phyloP scores from a whole-genome alignment of 2,797 vertebrate genomes.

The Danionella dracula region DNA sequence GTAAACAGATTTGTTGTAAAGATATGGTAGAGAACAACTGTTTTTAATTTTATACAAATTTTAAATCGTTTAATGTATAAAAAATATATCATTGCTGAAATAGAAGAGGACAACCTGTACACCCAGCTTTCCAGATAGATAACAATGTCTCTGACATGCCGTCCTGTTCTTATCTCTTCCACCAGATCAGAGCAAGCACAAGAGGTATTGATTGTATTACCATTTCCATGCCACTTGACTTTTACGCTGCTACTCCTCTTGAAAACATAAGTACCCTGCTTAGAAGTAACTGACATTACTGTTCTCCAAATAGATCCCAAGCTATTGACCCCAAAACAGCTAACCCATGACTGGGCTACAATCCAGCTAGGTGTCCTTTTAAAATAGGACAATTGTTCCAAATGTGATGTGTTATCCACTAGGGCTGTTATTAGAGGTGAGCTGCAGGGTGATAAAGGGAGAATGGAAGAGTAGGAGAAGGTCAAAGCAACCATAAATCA shows the following conservation, averaged over 20 bases:
- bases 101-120: slow-evolving; percentile 28
- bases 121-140: neutral
- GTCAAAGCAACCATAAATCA: slow-evolving; percentile 44
- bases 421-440: slow-evolving; percentile 32
- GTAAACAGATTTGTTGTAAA: too few species aligned
- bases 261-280: neutral
- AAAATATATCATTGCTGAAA: too few species aligned
- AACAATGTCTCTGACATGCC: neutral
- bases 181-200: neutral
- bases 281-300: neutral
- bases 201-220: slow-evolving; percentile 21
- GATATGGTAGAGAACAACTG: too few species aligned
- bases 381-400: slow-evolving; percentile 4
- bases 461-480: slow-evolving; percentile 20
- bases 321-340: neutral
- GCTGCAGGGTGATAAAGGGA: slow-evolving; percentile 37
- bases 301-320: neutral
- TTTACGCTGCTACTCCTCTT: neutral
- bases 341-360: neutral
- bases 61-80: too few species aligned
- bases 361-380: neutral
- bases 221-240: neutral
- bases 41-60: too few species aligned
- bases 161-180: neutral
- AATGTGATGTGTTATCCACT: slow-evolving; percentile 3